Evolutionary conservation across 1,140 invertebrate species (phyloP).

Genomic region (Akabosia matsudoensis): DNA sequence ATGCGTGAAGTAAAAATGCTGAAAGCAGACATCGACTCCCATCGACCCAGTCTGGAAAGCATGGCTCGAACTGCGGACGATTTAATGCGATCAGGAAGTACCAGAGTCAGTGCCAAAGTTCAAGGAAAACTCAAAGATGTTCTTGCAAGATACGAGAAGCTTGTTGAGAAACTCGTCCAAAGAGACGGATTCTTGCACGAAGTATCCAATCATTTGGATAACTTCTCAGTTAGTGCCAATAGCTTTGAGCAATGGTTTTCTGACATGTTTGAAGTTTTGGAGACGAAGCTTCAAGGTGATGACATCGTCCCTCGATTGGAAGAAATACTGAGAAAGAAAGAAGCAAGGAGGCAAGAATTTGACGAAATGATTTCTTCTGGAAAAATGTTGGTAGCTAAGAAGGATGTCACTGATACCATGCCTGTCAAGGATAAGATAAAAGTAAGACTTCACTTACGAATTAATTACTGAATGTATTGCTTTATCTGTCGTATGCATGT

Average conservation of each 20-base stretch:
- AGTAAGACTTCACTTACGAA: constrained; percentile 52
- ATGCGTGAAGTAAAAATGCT: constrained; percentile 74
- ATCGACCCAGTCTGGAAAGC: constrained; percentile 76
- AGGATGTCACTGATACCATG: constrained; percentile 82
- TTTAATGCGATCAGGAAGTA: constrained; percentile 71
- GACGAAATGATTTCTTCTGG: constrained; percentile 76
- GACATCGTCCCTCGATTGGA: constrained; percentile 66
- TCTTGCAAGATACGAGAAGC: constrained; percentile 66
- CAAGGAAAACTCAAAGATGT: constrained; percentile 83
- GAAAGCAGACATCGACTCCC: constrained; percentile 77
- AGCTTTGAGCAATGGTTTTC: constrained; percentile 69
- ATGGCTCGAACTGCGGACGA: constrained; percentile 74
- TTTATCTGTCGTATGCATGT: not conserved
- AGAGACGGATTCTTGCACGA: constrained; percentile 78
- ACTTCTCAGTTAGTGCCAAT: constrained; percentile 67
- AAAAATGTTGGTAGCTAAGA: constrained; percentile 77
- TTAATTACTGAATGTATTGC: not conserved
- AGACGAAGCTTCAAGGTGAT: constrained; percentile 67
- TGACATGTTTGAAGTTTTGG: constrained; percentile 70
- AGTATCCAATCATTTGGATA: constrained; percentile 65
- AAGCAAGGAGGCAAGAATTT: constrained; percentile 61
- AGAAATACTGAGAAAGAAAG: constrained; percentile 54
- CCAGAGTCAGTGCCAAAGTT: constrained; percentile 80
- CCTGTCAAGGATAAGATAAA: constrained; percentile 82
- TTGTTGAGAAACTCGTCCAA: constrained; percentile 73